Evolutionary conservation across 2,113 vertebrate species (phyloP).

Genomic region (Pterocles burchelli): DNA sequence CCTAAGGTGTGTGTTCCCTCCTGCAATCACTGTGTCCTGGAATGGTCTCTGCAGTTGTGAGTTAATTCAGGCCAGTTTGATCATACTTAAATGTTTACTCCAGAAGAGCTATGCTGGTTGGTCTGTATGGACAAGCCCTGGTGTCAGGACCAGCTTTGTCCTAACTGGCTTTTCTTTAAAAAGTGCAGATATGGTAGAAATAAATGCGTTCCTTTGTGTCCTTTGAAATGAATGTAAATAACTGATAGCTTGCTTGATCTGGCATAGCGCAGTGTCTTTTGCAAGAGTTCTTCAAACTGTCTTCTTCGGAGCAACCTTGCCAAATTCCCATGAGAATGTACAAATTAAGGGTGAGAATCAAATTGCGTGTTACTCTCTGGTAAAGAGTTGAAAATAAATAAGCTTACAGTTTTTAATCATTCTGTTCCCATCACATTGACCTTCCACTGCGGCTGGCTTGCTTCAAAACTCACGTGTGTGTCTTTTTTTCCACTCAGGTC

Average conservation of each 20-base stretch:
- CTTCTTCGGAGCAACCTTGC: conserved; percentile 34
- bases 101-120: background rate
- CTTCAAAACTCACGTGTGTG: background rate
- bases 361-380: background rate
- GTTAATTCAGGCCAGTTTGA: background rate
- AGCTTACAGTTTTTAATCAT: background rate
- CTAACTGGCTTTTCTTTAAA: background rate
- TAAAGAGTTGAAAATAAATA: background rate
- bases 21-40: background rate
- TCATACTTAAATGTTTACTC: background rate
- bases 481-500: background rate
- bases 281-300: conserved; percentile 48
- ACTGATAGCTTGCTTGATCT: conserved; percentile 56
- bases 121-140: background rate
- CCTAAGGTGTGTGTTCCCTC: background rate
- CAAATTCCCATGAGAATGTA: conserved; percentile 61
- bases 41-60: background rate
- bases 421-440: background rate
- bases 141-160: background rate
- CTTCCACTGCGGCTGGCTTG: background rate
- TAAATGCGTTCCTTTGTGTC: conserved; percentile 49
- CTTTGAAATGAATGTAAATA: conserved; percentile 65
- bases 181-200: conserved; percentile 28
- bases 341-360: conserved; percentile 31
- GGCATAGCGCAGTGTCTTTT: background rate